Evolutionary conservation across 2,113 vertebrate species (phyloP), one percentile per base, ranked within the genome.

Genomic region (Jacana jacana): DNA sequence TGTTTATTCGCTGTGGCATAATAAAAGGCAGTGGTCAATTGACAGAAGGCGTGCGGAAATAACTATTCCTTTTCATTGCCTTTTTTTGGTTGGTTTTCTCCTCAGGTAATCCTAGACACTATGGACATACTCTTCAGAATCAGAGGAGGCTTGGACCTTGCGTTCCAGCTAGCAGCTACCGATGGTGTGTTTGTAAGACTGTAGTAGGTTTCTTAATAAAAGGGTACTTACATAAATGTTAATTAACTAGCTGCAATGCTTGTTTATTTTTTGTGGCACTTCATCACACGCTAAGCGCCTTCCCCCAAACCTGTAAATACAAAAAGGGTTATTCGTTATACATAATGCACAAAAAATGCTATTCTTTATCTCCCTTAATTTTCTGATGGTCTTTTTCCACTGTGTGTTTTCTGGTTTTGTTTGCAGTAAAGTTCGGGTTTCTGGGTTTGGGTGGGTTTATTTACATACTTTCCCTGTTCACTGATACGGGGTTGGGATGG

Each of bases 71-170:
- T 88, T 93, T 75, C 3, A 2, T 73, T 73, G 49, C 66, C 63
- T 42, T 12, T 31, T 42, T 42, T n/a, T 60, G 4, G n/a, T 33
- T 12, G 78, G 83, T 90, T 91, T 82, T 57, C 33, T 87, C 28
- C 37, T 27, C 76, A 98, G 98, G 94, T 97, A 68, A 96, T 95
- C 89, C 91, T 90, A 42, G 97, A 98, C 63, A 93, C 96, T 48
- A 97, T 97, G 97, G 95, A 97, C 81, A 89, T 99, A 55, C 96
- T 99, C 52, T 98, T 99, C 84, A 98, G 98, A 93, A 92, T 98
- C 71, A 98, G 98, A 97, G 98, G 98, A 58, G 98, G 98, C 73
- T 97, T 99, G 87, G 98, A 98, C 93, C 96, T 99, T 72, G 97
- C 97, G 39, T 99, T 99, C 97, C 98, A 98, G 69, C 95, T 99